phyloP scores from a whole-genome alignment of 2,113 vertebrate genomes.

The Zootoca vivipara region DNA sequence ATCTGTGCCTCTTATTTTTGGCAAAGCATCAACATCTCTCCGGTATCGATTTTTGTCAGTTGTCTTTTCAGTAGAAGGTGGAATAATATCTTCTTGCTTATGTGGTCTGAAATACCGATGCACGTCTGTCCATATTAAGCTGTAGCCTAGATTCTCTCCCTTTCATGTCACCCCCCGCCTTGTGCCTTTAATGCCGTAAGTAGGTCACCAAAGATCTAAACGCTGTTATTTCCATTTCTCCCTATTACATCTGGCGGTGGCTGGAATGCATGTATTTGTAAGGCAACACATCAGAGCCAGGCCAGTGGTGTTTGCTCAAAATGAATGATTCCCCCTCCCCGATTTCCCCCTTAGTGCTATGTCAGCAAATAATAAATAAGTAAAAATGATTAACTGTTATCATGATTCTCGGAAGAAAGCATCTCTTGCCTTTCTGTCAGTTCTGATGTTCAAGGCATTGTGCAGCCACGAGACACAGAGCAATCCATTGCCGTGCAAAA shows the following conservation, averaged over 20 bases:
- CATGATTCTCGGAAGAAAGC: background rate
- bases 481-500: background rate
- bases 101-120: slow-evolving; percentile 41
- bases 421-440: background rate
- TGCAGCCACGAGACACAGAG: background rate
- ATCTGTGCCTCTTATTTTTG: no score
- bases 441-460: background rate
- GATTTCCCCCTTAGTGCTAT: background rate
- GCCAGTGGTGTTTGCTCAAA: slow-evolving; percentile 53
- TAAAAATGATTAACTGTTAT: background rate
- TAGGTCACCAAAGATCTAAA: slow-evolving; percentile 73
- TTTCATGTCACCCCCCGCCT: slow-evolving; percentile 17
- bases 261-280: slow-evolving; percentile 59
- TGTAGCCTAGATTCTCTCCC: slow-evolving; percentile 41
- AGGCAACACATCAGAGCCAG: slow-evolving; percentile 60
- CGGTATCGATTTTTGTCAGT: slow-evolving; percentile 28
- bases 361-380: slow-evolving; percentile 41
- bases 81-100: slow-evolving; percentile 56
- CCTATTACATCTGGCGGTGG: slow-evolving; percentile 51
- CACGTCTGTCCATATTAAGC: slow-evolving; percentile 62
- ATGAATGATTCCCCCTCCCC: slow-evolving; percentile 46
- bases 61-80: slow-evolving; percentile 47
- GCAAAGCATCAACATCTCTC: slow-evolving; percentile 39
- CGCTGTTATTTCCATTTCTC: slow-evolving; percentile 51
- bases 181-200: slow-evolving; percentile 52